Base-by-base conservation (phyloP, 92 coral and sea anemone genomes). In the Epizoanthus fatuus region DNA sequence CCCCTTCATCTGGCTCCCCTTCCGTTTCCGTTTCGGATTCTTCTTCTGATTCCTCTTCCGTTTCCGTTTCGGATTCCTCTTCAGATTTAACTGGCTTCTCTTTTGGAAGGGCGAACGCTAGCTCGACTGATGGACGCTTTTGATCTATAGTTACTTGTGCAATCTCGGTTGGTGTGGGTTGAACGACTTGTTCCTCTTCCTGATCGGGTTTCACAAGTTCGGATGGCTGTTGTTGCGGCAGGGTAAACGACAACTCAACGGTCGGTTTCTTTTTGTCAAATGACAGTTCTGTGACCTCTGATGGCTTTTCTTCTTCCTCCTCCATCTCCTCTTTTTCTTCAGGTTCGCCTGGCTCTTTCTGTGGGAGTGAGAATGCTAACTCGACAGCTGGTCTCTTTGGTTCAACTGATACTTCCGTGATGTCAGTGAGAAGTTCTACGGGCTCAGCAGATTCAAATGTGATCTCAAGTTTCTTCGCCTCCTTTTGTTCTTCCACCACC, bases 1-100 rank as follows among this genome's bases (percentile, higher is more conserved):
- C 1, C 47, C 47, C 70, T 39, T 60, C 58, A 59, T 77, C 82
- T 14, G 82, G 17, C 51, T 60, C 82, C 51, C 38, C 79, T 42
- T 76, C 81, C 10, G 81, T 58, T 9, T 67, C 63, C 9, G 69
- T 40, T 11, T 58, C 56, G 5, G 2, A 6, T 62, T 77, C 70
- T n/a, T 60, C 58, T 77, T 77, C 82, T 6, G 71, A 42, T 22
- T 60, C 82, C 38, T 54, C 79, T 37, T 74, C 80, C 8, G 80
- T 54, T 5, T 64, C 58, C 12, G 65, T 35, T 15, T 54, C 80
- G 17, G 64, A 13, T 14, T 32, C 65, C 32, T 55, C 25, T 56
- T 74, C 66, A 15, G 65, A 15, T 37, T 54, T 51, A 55, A 4
- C 51, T 17, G 80, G 7, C 11, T 73, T 53, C 64, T 3, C 63